Percentiles rank a stretch among this genome's conserved stretches.
phyloP scores from a whole-genome alignment of 2,888 invertebrate species.

The Drosophila recens region DNA sequence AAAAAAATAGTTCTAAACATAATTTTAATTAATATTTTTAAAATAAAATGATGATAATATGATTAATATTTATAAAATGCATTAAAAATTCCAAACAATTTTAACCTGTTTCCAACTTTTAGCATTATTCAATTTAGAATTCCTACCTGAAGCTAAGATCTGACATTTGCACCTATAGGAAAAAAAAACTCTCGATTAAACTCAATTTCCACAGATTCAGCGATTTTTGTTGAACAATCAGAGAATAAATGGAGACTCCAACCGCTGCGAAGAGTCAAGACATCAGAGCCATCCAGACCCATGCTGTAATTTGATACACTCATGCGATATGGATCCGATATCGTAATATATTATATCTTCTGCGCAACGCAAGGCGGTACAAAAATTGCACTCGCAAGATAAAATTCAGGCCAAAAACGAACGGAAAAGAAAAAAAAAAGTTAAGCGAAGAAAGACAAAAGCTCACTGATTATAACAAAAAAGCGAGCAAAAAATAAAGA shows the following conservation, averaged over 20 bases:
- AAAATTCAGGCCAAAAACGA: conserved; percentile 73
- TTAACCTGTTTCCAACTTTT: background rate
- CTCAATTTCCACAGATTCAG: conserved; percentile 68
- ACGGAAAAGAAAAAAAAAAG: conserved; percentile 41
- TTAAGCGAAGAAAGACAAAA: conserved; percentile 7
- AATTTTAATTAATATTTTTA: no score
- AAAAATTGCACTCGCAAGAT: conserved; percentile 76
- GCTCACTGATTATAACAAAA: conserved; percentile 27
- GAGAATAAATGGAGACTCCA: conserved; percentile 2
- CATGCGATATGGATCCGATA: conserved; percentile 37
- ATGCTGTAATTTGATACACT: conserved; percentile 62
- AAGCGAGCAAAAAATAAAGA: background rate
- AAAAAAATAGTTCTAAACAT: no score
- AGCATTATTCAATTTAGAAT: background rate
- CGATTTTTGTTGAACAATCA: conserved; percentile 44
- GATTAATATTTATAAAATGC: no score
- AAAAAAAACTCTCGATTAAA: conserved; percentile 44
- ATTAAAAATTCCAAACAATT: no score
- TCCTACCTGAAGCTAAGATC: background rate
- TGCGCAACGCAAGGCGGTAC: conserved; percentile 47
- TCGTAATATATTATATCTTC: conserved; percentile 46
- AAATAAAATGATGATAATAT: no score
- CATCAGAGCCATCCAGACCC: conserved; percentile 41
- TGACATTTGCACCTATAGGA: background rate
- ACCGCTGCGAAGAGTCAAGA: conserved; percentile 1